Base-by-base conservation (phyloP, 1,140 invertebrate species). In the Achroia grisella region DNA sequence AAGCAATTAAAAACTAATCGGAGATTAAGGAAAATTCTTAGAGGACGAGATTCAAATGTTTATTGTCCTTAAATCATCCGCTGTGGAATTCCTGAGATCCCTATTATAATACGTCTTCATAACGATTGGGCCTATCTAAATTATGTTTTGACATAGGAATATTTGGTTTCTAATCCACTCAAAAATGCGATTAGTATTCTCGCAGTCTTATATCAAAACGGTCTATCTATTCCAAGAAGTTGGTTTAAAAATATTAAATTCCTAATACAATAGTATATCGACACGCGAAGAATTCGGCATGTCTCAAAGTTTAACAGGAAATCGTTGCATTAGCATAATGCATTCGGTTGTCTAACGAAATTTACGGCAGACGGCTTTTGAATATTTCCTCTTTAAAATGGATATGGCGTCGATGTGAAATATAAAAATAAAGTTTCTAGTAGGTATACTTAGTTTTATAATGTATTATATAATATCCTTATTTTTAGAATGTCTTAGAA, bases 1-100 rank as follows among this genome's bases (percentile, higher is more conserved):
- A 77, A 62, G 57, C 69, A 73, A 73, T 77, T 77, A 77, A 77
- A 73, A 70, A 68, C 58, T 73, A 63, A 71, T 67, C 60, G 65
- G 48, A 62, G 64, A 71, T 71, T 72, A 63, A 61, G 61, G 62
- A 61, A 61, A 64, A 62, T 61, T 42, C 41, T 67, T 51, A 54
- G 52, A 57, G 52, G 39, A 14, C 43, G 51, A 39, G 35, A 71
- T 67, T 64, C 32, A 49, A 67, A 77, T 72, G 52, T 68, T 71
- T 73, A 77, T 77, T 77, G 62, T 60, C 57, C 50, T 34, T 70
- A 71, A 76, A 73, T 75, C 69, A 80, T 71, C 41, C 45, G 44
- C 57, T 45, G 47, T 3, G 17, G 52, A 48, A 56, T 80, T 77
- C 75, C 66, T 45, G 47, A 62, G 68, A 71, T 44, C 53, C 45